A percentile compares a stretch with the other conserved stretches of the same genome.
phyloP scores from a whole-genome alignment of 1,140 invertebrate species.

The Scaptomyza hsui region DNA sequence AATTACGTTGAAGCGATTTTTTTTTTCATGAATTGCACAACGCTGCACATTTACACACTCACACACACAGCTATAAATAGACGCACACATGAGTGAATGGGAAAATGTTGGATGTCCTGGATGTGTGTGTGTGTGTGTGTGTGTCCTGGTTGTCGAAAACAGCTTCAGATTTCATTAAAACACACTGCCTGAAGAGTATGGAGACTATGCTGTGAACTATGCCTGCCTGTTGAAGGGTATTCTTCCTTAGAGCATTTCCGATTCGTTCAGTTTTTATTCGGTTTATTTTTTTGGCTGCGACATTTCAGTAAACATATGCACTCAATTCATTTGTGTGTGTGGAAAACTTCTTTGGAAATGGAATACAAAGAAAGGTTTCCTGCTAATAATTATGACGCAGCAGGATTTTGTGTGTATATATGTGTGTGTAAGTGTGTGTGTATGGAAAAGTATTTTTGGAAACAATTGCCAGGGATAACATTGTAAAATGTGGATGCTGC shows the following conservation, averaged over 20 bases:
- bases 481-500: neutral
- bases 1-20: conserved; percentile 69
- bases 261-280: neutral
- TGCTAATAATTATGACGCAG: conserved; percentile 54
- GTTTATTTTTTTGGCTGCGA: conserved; percentile 10
- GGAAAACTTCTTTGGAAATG: conserved; percentile 37
- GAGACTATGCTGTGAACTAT: neutral
- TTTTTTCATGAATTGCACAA: conserved; percentile 21
- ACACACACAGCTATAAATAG: neutral
- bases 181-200: neutral
- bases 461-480: conserved; percentile 7
- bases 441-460: conserved; percentile 36
- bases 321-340: too few relatives aligned
- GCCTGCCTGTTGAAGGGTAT: too few relatives aligned
- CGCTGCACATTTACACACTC: neutral
- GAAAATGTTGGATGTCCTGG: neutral
- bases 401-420: neutral
- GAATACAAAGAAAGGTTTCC: conserved; percentile 51
- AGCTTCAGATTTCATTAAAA: neutral
- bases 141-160: neutral
- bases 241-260: conserved; percentile 2
- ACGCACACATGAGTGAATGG: conserved; percentile 11
- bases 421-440: neutral
- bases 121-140: too few relatives aligned
- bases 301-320: conserved; percentile 6